Percentiles rank a stretch among this genome's conserved stretches.
Evolutionary conservation across 2,888 invertebrate species (phyloP).

Genomic region (Acleris laterana): DNA sequence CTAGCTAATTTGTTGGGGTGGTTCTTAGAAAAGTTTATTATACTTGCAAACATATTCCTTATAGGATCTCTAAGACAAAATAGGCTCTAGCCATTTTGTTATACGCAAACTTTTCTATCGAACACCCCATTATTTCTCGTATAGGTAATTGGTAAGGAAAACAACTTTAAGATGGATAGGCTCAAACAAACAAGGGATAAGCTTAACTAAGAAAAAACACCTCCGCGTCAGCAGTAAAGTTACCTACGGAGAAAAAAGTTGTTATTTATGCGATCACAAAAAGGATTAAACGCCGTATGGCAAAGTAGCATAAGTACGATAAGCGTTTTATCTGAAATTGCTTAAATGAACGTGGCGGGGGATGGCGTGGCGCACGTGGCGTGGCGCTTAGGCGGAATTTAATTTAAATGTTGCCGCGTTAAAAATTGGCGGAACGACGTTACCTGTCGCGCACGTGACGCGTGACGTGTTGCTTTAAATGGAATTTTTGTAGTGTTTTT

Average conservation of each 20-base stretch:
- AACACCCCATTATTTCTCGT: constrained; percentile 11
- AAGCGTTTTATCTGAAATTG: constrained; percentile 71
- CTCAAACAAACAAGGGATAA: constrained; percentile 15
- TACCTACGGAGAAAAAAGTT: constrained; percentile 29
- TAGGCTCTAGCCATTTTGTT: background rate
- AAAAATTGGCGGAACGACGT: constrained; percentile 72
- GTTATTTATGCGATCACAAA: constrained; percentile 31
- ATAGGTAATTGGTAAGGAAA: constrained; percentile 26
- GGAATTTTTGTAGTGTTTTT: constrained; percentile 31
- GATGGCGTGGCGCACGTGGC: constrained; percentile 46
- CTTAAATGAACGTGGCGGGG: constrained; percentile 65
- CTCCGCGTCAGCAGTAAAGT: constrained; percentile 31
- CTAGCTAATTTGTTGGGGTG: no score
- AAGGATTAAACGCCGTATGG: constrained; percentile 33
- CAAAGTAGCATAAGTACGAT: constrained; percentile 59
- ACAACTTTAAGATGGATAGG: constrained; percentile 32
- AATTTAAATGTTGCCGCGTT: constrained; percentile 77
- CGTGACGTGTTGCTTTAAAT: constrained; percentile 40
- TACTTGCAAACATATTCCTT: no score
- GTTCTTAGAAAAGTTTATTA: no score
- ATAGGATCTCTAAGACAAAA: no score
- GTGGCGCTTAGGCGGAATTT: constrained; percentile 59
- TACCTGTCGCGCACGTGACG: constrained; percentile 63
- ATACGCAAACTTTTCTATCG: background rate
- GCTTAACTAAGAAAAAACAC: constrained; percentile 25